Conservation (phyloP, 92 coral and sea anemone species). For the Ricordea florida region DNA sequence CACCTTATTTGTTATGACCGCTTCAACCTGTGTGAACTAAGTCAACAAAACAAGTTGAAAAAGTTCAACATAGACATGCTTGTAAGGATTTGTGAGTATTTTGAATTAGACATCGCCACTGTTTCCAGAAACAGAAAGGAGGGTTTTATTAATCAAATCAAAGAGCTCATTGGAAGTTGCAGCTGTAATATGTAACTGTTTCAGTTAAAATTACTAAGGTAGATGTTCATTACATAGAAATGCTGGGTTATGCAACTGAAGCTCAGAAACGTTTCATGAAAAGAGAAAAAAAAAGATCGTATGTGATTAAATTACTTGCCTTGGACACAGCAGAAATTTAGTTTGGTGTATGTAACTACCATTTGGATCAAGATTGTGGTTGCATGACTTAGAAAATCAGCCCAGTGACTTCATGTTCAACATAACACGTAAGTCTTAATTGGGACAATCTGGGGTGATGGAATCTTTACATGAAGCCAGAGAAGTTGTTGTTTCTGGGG, state of each 20-base stretch:
- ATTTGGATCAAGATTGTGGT: too few species aligned
- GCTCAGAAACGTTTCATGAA: too few species aligned
- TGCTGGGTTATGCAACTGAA: too few species aligned
- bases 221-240: too few species aligned
- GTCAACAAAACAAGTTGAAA: constrained; percentile 16
- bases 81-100: constrained; percentile 38
- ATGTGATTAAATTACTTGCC: too few species aligned
- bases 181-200: too few species aligned
- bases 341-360: too few species aligned
- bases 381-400: too few species aligned
- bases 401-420: neutral
- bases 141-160: constrained; percentile 18
- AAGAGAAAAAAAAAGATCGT: too few species aligned
- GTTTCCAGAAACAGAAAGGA: constrained; percentile 40
- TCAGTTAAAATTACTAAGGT: too few species aligned
- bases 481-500: constrained; percentile 9
- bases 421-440: neutral
- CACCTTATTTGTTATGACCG: constrained; percentile 16
- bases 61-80: constrained; percentile 44
- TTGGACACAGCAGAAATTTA: too few species aligned
- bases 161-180: too few species aligned
- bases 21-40: constrained; percentile 7
- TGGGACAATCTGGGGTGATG: constrained; percentile 4
- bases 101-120: constrained; percentile 4
- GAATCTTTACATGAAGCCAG: constrained; percentile 1